Conservation (phyloP, 2,113 vertebrate genomes). For the Cololabis saira region DNA sequence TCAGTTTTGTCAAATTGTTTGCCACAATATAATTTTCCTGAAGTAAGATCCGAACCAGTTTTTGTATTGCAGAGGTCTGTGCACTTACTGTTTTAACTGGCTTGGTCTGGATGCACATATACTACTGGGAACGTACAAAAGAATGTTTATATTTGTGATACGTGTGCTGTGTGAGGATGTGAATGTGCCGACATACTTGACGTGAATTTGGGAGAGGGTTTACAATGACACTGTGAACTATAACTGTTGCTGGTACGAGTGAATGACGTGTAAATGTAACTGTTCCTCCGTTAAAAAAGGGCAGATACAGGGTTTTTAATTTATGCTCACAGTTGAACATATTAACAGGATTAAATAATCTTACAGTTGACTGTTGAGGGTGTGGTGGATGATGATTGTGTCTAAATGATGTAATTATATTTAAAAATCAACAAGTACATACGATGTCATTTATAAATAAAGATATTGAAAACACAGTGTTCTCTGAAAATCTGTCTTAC, state of each 20-base stretch:
- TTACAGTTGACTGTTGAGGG: conserved; percentile 16
- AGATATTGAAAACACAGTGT: conserved; percentile 34
- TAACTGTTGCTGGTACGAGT: conserved; percentile 75
- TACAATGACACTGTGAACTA: conserved; percentile 77
- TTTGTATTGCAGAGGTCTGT: conserved; percentile 25
- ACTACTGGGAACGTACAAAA: conserved; percentile 17
- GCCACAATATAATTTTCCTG: neutral
- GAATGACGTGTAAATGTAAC: conserved; percentile 59
- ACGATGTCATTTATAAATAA: conserved; percentile 76
- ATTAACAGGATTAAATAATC: conserved; percentile 15
- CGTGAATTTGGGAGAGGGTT: conserved; percentile 61
- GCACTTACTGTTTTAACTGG: conserved; percentile 34
- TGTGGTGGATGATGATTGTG: conserved; percentile 41
- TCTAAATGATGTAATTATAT: conserved; percentile 53
- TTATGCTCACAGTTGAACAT: conserved; percentile 32
- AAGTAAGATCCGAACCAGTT: conserved; percentile 5
- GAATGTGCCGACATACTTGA: conserved; percentile 75
- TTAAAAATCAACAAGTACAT: conserved; percentile 53
- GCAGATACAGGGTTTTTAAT: conserved; percentile 53
- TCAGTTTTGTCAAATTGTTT: too few relatives aligned
- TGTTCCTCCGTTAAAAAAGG: conserved; percentile 7
- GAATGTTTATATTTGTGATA: neutral
- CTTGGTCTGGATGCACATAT: conserved; percentile 27
- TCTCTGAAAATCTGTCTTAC: conserved; percentile 29
- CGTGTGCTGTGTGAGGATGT: conserved; percentile 44